Evolutionary conservation across 1,140 invertebrate genomes (phyloP).

Genomic region (Ladona fulva): DNA sequence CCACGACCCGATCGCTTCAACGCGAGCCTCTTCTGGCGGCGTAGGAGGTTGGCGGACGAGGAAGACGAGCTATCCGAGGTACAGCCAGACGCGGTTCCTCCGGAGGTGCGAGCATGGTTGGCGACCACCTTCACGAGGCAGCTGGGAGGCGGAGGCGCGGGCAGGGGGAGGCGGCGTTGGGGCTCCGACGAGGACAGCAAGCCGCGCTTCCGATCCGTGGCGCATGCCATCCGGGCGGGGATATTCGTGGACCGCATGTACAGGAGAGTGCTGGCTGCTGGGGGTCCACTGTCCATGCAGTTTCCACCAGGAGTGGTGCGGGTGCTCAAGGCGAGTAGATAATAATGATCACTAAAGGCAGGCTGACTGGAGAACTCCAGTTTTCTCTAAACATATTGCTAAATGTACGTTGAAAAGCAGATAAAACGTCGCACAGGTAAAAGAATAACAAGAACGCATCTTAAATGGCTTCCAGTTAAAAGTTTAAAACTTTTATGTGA

Average conservation of each 20-base stretch:
- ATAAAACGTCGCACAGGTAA: too few relatives aligned
- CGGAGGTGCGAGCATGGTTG: constrained; percentile 92
- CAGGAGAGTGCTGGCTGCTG: constrained; percentile 56
- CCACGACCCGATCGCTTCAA: background rate
- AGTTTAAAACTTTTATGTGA: too few relatives aligned
- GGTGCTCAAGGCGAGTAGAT: constrained; percentile 68
- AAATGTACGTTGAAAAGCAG: too few relatives aligned
- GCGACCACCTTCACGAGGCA: constrained; percentile 95
- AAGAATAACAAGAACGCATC: too few relatives aligned
- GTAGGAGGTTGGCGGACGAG: constrained; percentile 69
- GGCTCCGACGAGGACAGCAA: constrained; percentile 76
- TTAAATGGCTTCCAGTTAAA: too few relatives aligned
- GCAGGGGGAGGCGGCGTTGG: constrained; percentile 57
- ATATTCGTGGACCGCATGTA: constrained; percentile 97
- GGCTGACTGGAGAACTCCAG: too few relatives aligned
- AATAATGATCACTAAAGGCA: too few relatives aligned
- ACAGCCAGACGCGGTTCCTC: constrained; percentile 90
- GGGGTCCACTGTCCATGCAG: constrained; percentile 51
- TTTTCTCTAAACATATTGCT: too few relatives aligned
- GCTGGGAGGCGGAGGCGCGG: constrained; percentile 36
- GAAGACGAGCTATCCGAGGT: constrained; percentile 92
- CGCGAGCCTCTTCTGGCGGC: background rate
- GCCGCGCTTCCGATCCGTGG: constrained; percentile 85
- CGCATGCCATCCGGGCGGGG: constrained; percentile 93
- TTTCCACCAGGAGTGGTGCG: constrained; percentile 81